Evolutionary conservation across 2,888 invertebrate genomes (phyloP).

Genomic region (Hyposoter dolosus): DNA sequence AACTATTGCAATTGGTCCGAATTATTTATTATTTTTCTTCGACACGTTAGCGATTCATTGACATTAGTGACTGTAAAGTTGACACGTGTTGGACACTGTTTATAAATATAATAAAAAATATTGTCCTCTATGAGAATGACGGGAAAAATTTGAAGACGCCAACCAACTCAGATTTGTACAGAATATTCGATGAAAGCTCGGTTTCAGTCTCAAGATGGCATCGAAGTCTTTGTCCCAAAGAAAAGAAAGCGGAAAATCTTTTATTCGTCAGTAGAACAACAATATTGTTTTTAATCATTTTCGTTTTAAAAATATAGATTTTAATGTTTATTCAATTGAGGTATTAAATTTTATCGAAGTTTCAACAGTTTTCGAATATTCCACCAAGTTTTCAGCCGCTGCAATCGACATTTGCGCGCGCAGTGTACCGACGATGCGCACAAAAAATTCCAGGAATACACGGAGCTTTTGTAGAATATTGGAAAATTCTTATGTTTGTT

Average conservation of each 20-base stretch:
- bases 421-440: not conserved
- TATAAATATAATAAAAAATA: not conserved
- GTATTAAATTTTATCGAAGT: too few species aligned
- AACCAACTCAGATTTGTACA: not conserved
- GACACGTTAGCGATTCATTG: not conserved
- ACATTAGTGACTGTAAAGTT: not conserved
- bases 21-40: not conserved
- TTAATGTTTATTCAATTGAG: too few species aligned
- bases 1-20: not conserved
- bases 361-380: too few species aligned
- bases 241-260: not conserved
- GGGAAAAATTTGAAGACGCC: not conserved
- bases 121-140: not conserved
- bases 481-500: not conserved
- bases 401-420: not conserved
- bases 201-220: not conserved
- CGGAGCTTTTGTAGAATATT: not conserved
- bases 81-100: constrained; percentile 30
- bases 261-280: too few species aligned
- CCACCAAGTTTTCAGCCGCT: too few species aligned
- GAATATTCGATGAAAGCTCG: too few species aligned
- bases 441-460: not conserved
- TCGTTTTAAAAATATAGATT: too few species aligned
- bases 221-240: not conserved
- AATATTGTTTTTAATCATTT: too few species aligned